Base-by-base conservation (phyloP, 53 echinoderm and acorn worm genomes). In the Patiria pectinifera region DNA sequence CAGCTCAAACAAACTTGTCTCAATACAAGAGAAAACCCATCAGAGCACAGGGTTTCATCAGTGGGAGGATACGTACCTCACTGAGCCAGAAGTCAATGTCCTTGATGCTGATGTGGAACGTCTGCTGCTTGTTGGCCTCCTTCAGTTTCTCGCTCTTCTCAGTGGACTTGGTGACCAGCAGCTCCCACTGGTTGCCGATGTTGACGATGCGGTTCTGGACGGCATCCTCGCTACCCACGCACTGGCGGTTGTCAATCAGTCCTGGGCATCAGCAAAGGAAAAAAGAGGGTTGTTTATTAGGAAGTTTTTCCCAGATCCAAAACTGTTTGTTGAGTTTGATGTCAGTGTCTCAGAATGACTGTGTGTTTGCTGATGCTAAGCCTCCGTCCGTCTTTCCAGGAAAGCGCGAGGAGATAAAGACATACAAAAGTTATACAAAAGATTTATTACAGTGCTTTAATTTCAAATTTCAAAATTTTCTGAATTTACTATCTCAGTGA, bases 51-150 rank as follows among this genome's bases (percentile, higher is more conserved):
- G 53, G 53, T 53, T 53, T 53, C 8, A 53, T 6, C 8, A 53
- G 53, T 53, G 53, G 53, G 8, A 8, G 53, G 53, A 53, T 53
- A 53, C 53, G 1, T 19, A 96, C 96, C 87, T 99, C 99, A 75
- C 97, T 95, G 45, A 99, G 97, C 99, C 99, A 99, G 96, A 97
- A 99, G 83, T 99, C 96, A 85, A 99, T 99, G 87, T 99, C 99
- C 88, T 99, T 99, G 94, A 99, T 91, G 71, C 96, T 94, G 95
- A 99, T 99, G 95, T 99, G 95, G 95, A 97, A 99, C 46, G 97
- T 97, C 92, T 97, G 97, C 60, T 99, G 97, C 77, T 97, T 97
- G 97, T 99, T 99, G 78, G 99, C 99, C 80, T 99, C 99, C 85
- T 97, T 96, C 83, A 99, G 94, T 62, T 99, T 99, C 24, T 95